Percentiles rank a stretch among this genome's conserved stretches.
Evolutionary conservation across 2,113 vertebrate genomes (phyloP).

Genomic region (Neodontobutis hainanensis): DNA sequence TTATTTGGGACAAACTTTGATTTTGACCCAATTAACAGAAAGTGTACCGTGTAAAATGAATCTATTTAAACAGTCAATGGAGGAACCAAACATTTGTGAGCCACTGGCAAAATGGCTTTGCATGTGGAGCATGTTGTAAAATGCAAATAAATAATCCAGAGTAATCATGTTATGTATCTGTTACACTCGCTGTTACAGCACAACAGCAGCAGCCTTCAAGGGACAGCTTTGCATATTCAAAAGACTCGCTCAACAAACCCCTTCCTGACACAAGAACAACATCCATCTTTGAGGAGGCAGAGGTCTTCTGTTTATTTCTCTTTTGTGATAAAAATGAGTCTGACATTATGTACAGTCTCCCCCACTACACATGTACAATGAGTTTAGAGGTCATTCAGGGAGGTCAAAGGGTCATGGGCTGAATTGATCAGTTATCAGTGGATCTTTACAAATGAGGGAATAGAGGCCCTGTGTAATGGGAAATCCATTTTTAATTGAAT

Average conservation of each 20-base stretch:
- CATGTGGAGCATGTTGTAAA: constrained; percentile 43
- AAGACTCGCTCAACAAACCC: constrained; percentile 60
- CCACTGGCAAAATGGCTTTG: constrained; percentile 33
- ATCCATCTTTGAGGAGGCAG: too few relatives aligned
- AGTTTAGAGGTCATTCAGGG: neutral
- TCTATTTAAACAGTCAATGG: constrained; percentile 11
- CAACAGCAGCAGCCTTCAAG: constrained; percentile 56
- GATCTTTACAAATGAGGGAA: constrained; percentile 51
- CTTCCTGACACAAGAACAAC: constrained; percentile 47
- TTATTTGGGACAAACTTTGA: constrained; percentile 45
- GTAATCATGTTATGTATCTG: constrained; percentile 70
- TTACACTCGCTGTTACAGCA: constrained; percentile 40
- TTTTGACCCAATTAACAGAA: constrained; percentile 53
- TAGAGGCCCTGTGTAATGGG: constrained; percentile 56
- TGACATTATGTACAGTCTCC: constrained; percentile 6
- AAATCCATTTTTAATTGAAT: constrained; percentile 68
- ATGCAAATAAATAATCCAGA: constrained; percentile 59
- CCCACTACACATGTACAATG: constrained; percentile 7
- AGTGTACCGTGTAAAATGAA: constrained; percentile 14
- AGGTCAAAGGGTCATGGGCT: constrained; percentile 46
- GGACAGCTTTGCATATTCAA: constrained; percentile 63
- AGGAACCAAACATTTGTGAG: constrained; percentile 13
- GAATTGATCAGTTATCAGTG: constrained; percentile 54
- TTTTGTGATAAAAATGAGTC: neutral
- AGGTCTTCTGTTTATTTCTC: too few relatives aligned